These are phyloP conservation scores for Ganaspis brasiliensis DNA, from an alignment of 2,888 invertebrate species.

Conservation along the genomic window DNA sequence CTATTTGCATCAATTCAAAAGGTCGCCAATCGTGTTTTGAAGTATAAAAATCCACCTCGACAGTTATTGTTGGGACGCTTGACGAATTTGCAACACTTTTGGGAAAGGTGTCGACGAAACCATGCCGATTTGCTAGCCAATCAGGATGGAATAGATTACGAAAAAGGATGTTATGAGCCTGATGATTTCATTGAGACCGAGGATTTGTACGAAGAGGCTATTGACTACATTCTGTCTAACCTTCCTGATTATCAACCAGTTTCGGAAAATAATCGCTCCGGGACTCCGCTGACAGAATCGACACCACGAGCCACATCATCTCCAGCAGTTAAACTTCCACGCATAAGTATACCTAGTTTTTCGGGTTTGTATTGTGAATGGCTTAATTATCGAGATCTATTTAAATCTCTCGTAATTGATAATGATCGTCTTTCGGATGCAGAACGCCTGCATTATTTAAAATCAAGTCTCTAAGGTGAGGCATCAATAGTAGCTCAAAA, in stretches of 20 bases:
- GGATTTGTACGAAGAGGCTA: conserved; percentile 17
- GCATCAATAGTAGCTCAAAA: neutral
- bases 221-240: neutral
- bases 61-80: neutral
- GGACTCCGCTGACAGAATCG: neutral
- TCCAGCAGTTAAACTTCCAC: neutral
- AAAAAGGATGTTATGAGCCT: too few species aligned
- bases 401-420: conserved; percentile 10
- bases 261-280: too few species aligned
- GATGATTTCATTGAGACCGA: neutral
- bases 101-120: neutral
- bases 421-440: conserved; percentile 1
- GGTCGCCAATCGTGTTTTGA: neutral
- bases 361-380: neutral
- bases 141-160: too few species aligned
- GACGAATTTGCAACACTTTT: neutral
- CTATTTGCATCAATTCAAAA: neutral
- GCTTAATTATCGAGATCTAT: conserved; percentile 1
- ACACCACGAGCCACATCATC: neutral
- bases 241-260: neutral
- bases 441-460: conserved; percentile 12
- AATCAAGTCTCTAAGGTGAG: neutral
- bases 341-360: neutral
- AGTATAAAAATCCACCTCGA: neutral
- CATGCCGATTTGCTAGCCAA: too few species aligned